Evolutionary conservation across 2,113 vertebrate genomes (phyloP), one percentile per base, ranked within the genome.

Genomic region (Formicarius rufipectus): DNA sequence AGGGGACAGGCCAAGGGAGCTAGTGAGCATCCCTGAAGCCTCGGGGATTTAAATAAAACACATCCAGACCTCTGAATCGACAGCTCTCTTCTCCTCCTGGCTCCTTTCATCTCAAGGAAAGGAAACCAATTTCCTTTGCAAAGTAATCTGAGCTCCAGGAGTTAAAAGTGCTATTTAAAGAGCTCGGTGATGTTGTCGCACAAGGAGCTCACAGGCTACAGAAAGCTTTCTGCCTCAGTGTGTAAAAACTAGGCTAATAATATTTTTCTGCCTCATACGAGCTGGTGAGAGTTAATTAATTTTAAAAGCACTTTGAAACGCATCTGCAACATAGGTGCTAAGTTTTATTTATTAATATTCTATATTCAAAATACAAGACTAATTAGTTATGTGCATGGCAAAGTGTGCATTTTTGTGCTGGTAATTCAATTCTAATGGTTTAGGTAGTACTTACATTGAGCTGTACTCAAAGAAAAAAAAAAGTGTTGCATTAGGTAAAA

Each of bases 41-140:
- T 45, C 45, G 33, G 68, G 56, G 39, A 10, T 74, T 84, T 62
- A 30, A 89, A 71, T 77, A 31, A 89, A 94, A 84, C 59, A 58
- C 1, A 1, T 68, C 81, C 53, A 67, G 81, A 66, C 44, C 68
- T 90, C 68, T 35, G 68, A 59, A 84, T 23, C 63, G 60, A 86
- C 93, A 94, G 66, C 28, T 90, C 44, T 47, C 56, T 50, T 72
- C 77, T 87, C 44, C 62, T 79, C 47, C 83, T 47, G 37, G 56
- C 25, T 90, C 60, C 49, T 95, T 90, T 88, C 73, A 75, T 90
- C 92, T 87, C 15, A 3, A 56, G 66, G 44, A 90, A 93, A 92
- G 73, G 76, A 92, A 93, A 73, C 59, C 56, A 71, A 86, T 95
- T 96, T 91, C 68, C 90, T 95, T 84, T 78, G 76, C 90, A 96